Conservation (phyloP, 1,140 invertebrate genomes). For the Drosophila teissieri region DNA sequence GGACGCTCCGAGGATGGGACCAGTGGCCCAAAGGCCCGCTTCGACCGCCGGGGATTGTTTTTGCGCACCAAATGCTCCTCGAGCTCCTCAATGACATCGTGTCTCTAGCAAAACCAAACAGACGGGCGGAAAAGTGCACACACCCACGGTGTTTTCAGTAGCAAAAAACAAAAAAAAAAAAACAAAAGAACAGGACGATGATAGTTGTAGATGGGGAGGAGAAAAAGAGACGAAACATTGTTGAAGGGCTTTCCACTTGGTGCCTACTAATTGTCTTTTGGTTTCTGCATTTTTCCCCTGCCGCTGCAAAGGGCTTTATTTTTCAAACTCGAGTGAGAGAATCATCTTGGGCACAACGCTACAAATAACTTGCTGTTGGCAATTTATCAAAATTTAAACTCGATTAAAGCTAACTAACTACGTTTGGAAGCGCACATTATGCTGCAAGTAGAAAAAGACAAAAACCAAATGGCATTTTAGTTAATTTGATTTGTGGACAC, state of each 20-base stretch:
- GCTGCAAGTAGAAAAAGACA: constrained; percentile 81
- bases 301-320: constrained; percentile 58
- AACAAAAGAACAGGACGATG: background rate
- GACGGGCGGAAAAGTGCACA: constrained; percentile 36
- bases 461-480: constrained; percentile 82
- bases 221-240: constrained; percentile 25
- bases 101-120: constrained; percentile 64
- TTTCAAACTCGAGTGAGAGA: constrained; percentile 43
- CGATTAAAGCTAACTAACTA: constrained; percentile 79
- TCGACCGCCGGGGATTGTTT: constrained; percentile 84
- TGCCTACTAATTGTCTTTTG: constrained; percentile 82
- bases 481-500: constrained; percentile 78
- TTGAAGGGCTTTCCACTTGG: constrained; percentile 64
- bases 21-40: constrained; percentile 86
- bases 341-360: constrained; percentile 26
- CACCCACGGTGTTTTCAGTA: constrained; percentile 11
- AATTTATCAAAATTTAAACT: constrained; percentile 81
- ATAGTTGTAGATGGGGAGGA: background rate
- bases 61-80: constrained; percentile 84
- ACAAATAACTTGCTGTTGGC: constrained; percentile 53
- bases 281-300: constrained; percentile 74
- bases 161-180: background rate
- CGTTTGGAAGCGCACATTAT: constrained; percentile 78
- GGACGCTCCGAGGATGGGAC: constrained; percentile 86
- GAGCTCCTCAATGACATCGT: constrained; percentile 85